phyloP scores from a whole-genome alignment of 2,113 vertebrate genomes.

The Platycercus adscitus region DNA sequence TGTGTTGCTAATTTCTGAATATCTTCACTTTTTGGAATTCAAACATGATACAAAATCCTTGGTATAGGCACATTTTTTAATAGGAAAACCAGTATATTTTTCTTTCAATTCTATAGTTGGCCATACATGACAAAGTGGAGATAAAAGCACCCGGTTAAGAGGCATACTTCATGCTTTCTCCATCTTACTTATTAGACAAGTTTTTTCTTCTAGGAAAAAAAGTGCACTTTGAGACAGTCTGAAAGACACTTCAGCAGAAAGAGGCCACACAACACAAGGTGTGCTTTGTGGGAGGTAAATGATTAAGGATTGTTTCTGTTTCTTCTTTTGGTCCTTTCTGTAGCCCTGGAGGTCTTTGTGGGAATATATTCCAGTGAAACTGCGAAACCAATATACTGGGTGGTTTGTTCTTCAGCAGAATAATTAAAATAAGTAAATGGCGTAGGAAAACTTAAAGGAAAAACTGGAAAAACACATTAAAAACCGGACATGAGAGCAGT shows the following conservation, averaged over 20 bases:
- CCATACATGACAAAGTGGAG: background rate
- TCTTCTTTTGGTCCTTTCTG: background rate
- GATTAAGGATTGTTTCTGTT: background rate
- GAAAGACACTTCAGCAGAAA: background rate
- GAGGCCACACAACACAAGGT: background rate
- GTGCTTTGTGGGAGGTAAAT: background rate
- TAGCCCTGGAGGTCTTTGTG: background rate
- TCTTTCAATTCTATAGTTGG: background rate
- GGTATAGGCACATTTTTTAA: background rate
- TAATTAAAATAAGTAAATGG: background rate
- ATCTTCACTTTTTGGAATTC: background rate
- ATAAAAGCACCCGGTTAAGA: background rate
- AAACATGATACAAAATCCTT: background rate
- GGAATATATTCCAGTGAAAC: background rate
- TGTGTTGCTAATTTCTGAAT: background rate
- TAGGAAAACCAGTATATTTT: background rate
- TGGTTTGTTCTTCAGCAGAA: background rate
- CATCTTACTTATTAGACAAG: background rate
- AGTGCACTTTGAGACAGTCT: background rate
- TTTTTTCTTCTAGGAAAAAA: background rate
- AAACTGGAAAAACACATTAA: background rate
- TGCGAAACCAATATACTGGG: background rate
- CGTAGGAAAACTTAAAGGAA: background rate
- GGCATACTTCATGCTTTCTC: background rate
- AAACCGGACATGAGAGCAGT: background rate